Conservation (phyloP, 2,113 vertebrate genomes). For the Melanerpes aurifrons region DNA sequence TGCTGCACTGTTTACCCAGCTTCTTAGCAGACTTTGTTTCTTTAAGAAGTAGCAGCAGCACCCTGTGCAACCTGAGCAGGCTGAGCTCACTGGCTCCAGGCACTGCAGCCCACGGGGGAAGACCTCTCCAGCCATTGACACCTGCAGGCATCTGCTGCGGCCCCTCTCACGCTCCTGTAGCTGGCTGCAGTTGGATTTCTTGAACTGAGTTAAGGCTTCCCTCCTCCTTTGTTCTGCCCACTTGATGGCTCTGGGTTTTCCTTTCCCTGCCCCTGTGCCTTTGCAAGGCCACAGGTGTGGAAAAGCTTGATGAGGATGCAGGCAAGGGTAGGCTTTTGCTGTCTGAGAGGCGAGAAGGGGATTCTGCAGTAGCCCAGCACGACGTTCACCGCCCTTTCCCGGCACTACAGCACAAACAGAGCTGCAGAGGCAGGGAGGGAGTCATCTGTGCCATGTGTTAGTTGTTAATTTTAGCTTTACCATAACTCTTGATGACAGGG, state of each 20-base stretch:
- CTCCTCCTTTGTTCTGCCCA: neutral
- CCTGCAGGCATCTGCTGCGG: fast-evolving
- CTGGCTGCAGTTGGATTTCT: neutral
- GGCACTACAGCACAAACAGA: neutral
- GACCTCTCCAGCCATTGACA: neutral
- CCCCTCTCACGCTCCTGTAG: neutral
- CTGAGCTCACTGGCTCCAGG: neutral
- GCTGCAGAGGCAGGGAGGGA: slow-evolving; percentile 26
- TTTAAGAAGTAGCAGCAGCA: neutral
- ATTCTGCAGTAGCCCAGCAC: neutral
- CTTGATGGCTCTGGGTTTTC: neutral
- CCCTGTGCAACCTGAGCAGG: neutral
- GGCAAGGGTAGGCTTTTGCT: neutral
- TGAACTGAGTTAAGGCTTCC: neutral
- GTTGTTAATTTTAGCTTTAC: slow-evolving; percentile 65
- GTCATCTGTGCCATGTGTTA: slow-evolving; percentile 60
- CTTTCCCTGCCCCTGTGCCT: neutral
- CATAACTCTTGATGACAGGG: slow-evolving; percentile 53
- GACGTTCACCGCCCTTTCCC: neutral
- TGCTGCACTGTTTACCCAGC: neutral
- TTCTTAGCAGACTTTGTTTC: neutral
- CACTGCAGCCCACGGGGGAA: neutral
- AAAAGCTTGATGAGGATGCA: neutral
- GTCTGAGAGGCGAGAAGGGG: neutral
- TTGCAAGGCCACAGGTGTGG: neutral